Evolutionary conservation across 2,113 vertebrate species (phyloP).

Genomic region (Serinus canaria): DNA sequence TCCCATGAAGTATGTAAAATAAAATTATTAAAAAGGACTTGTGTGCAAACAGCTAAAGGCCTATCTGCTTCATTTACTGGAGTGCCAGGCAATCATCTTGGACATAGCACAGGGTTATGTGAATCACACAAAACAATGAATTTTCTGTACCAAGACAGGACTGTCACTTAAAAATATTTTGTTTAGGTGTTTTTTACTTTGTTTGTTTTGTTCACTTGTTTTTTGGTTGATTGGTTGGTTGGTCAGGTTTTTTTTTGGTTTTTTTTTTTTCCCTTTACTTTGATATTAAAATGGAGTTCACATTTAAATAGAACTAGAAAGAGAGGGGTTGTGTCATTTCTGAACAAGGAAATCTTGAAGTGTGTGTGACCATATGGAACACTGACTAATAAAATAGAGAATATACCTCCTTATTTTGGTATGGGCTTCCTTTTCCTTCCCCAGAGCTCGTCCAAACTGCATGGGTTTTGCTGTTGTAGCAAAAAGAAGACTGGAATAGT

Average conservation of each 20-base stretch:
- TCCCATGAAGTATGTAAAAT: background rate
- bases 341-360: background rate
- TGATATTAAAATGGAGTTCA: background rate
- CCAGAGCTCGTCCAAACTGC: background rate
- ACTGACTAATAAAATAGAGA: background rate
- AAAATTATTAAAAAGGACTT: background rate
- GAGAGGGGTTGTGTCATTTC: background rate
- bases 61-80: background rate
- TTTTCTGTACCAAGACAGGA: background rate
- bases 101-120: background rate
- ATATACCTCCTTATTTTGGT: background rate
- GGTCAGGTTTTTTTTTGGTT: accelerated
- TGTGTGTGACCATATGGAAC: background rate
- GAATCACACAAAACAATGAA: background rate
- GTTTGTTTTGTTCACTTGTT: background rate
- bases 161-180: background rate
- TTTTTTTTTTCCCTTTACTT: background rate
- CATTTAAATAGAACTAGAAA: background rate
- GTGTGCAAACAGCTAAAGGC: background rate
- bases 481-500: background rate
- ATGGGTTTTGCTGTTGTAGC: background rate
- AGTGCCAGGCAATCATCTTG: background rate
- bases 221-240: too few relatives aligned
- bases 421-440: background rate
- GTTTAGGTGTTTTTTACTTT: too few relatives aligned